phyloP scores from a whole-genome alignment of 2,113 vertebrate genomes.

The Peromyscus maniculatus region DNA sequence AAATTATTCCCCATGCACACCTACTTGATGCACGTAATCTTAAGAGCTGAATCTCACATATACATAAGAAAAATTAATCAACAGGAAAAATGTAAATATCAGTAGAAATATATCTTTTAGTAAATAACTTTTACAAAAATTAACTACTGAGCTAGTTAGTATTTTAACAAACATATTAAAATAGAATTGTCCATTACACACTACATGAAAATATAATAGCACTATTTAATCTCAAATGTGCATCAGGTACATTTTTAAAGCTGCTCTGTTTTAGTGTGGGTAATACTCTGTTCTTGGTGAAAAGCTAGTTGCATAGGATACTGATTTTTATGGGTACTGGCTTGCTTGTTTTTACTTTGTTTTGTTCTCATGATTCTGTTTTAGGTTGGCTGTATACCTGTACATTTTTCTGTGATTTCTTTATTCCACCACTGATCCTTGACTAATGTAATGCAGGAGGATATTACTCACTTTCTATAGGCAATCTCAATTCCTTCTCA shows the following conservation, averaged over 20 bases:
- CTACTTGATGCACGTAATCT: not conserved
- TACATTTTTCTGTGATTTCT: not conserved
- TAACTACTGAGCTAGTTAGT: not conserved
- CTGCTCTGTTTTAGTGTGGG: not conserved
- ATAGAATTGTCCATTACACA: not conserved
- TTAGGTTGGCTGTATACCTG: not conserved
- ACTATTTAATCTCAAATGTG: not conserved
- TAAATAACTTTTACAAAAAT: not conserved
- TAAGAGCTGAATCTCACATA: not conserved
- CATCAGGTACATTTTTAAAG: not conserved
- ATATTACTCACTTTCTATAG: not conserved
- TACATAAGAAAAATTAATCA: conserved; percentile 2
- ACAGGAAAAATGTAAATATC: not conserved
- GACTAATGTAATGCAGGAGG: not conserved
- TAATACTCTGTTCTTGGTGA: not conserved
- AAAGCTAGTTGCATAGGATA: not conserved
- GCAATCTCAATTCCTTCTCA: not conserved
- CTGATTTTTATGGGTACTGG: not conserved
- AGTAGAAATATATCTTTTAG: not conserved
- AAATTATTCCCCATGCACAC: not conserved
- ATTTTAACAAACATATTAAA: conserved; percentile 14
- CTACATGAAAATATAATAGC: not conserved
- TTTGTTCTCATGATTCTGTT: not conserved
- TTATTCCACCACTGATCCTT: not conserved
- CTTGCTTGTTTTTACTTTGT: not conserved